Evolutionary conservation across 2,113 vertebrate species (phyloP).

Genomic region (Melanerpes formicivorus): DNA sequence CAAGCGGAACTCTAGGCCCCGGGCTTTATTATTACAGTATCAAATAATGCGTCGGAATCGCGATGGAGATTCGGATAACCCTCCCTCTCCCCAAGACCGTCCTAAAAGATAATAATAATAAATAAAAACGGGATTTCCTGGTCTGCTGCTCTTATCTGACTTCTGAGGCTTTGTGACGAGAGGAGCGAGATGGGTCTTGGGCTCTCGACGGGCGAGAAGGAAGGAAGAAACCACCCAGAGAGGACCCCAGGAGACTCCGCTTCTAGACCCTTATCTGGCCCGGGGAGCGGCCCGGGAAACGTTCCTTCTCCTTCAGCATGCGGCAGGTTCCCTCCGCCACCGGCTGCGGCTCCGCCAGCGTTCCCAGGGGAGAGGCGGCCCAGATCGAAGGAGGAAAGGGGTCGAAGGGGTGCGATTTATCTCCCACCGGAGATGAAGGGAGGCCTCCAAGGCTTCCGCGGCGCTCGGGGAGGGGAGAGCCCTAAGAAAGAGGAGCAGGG

Average conservation of each 20-base stretch:
- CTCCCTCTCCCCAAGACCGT: not conserved
- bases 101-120: not conserved
- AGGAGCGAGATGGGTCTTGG: not conserved
- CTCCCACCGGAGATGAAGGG: not conserved
- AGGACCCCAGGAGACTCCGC: not conserved
- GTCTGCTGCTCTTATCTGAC: slow-evolving; percentile 17
- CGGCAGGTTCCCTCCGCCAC: not conserved
- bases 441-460: not conserved
- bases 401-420: not conserved
- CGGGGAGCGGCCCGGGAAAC: not conserved
- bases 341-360: not conserved
- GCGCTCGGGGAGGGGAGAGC: not conserved
- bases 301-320: not conserved
- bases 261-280: not conserved
- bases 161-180: not conserved
- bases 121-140: not conserved
- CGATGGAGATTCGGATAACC: slow-evolving; percentile 18
- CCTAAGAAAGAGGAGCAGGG: not conserved
- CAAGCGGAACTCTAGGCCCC: slow-evolving; percentile 39
- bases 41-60: not conserved
- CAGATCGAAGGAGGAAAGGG: not conserved
- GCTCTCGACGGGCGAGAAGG: not conserved
- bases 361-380: not conserved
- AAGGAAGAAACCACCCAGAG: slow-evolving; percentile 10
- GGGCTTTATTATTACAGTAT: slow-evolving; percentile 33